Base-by-base conservation (phyloP, 2,113 vertebrate genomes). In the Hippocampus guttulatus region DNA sequence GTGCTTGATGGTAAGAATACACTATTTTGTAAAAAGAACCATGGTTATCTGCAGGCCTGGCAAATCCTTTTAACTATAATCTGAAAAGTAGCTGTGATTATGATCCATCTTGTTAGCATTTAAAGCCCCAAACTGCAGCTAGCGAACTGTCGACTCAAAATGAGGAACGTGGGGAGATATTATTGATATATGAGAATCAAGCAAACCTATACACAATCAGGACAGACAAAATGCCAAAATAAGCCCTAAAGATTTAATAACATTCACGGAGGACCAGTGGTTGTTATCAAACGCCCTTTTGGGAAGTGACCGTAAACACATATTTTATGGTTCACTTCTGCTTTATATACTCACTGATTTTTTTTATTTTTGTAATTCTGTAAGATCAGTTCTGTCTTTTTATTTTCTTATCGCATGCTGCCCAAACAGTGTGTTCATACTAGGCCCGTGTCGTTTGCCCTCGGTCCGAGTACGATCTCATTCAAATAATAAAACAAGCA, bases 391-490 rank as follows among this genome's bases (percentile, higher is more conserved):
- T 41, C 15, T 57, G 5, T 64, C n/a, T 6, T 49, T 51, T 72
- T 11, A 72, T 54, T 74, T 74, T 74, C 41, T 25, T 66, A 64
- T 45, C 43, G 47, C 47, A 51, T 51, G 45, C 64, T 67, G 33
- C 49, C 71, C 51, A 45, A 47, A 60, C 5, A 27, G 57, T 60
- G 57, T 60, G 57, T 60, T 60, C 55, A 23, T 18, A 52, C 73
- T 71, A 81, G 84, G 84, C 84, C 88, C 23, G 20, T 27, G 27
- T 60, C 25, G 25, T 30, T 30, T 15, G 57, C 57, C 25, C 57
- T 27, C 1, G 27, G 14, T 30, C 57, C 57, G 25, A 60, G 14
- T 27, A 60, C 57, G 2, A 40, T 75, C 52, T 78, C 64, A 43
- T 21, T 55, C 62, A 72, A 77, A 68, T 25, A 43, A 72, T 64